Evolutionary conservation across 2,797 vertebrate genomes (phyloP).

Genomic region (Crax fasciolata): DNA sequence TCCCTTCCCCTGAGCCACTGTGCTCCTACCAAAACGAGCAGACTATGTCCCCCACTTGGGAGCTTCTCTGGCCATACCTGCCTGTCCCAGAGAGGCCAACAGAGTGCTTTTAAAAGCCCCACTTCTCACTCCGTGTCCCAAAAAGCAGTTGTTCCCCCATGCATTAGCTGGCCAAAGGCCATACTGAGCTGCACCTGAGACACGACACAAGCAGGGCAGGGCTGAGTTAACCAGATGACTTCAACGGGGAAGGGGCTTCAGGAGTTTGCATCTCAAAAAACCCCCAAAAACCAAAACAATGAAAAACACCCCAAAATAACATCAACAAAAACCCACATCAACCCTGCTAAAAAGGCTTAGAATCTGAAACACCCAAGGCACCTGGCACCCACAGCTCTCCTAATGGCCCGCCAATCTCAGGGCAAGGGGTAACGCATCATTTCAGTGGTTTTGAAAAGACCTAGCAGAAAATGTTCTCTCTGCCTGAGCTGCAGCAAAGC

Average conservation of each 20-base stretch:
- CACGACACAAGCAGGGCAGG: background rate
- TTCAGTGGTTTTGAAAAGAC: background rate
- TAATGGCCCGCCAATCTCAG: background rate
- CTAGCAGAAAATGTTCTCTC: background rate
- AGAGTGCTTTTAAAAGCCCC: background rate
- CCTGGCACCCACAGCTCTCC: background rate
- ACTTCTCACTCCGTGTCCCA: background rate
- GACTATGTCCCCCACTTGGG: background rate
- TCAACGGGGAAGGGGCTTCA: background rate
- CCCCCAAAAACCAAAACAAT: background rate
- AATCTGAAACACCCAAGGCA: background rate
- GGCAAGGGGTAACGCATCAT: background rate
- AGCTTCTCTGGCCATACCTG: background rate
- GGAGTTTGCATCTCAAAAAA: background rate
- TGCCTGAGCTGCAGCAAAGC: background rate
- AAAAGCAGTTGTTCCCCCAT: background rate
- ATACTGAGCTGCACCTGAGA: background rate
- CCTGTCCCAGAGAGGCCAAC: background rate
- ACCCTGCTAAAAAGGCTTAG: background rate
- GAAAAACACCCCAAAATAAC: background rate
- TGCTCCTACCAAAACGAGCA: background rate
- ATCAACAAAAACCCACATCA: background rate
- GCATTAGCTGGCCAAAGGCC: background rate
- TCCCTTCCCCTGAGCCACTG: rapidly evolving
- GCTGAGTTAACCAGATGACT: background rate